These are phyloP conservation scores for Pteronotus mesoamericanus DNA, from an alignment of 2,797 vertebrate genomes.

Conservation along the genomic window DNA sequence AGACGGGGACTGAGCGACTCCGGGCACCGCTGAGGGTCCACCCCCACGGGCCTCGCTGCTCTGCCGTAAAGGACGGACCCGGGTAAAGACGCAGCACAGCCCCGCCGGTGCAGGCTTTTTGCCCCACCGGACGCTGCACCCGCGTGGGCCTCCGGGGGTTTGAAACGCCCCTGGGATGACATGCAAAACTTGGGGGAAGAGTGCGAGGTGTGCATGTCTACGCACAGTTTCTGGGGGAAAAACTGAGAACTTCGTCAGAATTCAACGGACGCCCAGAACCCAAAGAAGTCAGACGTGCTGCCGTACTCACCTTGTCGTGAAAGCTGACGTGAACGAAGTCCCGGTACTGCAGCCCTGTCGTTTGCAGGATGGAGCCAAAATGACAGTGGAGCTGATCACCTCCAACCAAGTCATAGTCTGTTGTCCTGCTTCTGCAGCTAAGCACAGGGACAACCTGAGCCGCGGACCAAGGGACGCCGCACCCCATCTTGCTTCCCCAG, in stretches of 20 bases:
- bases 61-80: fast-evolving
- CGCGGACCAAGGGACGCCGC: fast-evolving
- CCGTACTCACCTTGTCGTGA: constrained; percentile 90
- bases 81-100: fast-evolving
- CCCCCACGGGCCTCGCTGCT: fast-evolving
- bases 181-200: fast-evolving
- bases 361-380: constrained; percentile 92
- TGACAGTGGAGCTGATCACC: constrained; percentile 90
- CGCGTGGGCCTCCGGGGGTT: background rate
- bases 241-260: background rate
- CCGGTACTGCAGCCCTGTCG: constrained; percentile 92
- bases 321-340: constrained; percentile 97
- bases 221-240: background rate
- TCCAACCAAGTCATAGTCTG: constrained; percentile 88
- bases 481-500: fast-evolving
- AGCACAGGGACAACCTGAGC: background rate
- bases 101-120: background rate
- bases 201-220: fast-evolving
- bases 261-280: background rate
- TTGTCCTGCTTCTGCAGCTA: constrained; percentile 86
- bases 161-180: background rate
- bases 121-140: background rate
- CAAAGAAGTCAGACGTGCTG: fast-evolving
- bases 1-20: fast-evolving
- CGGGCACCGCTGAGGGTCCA: fast-evolving